Base-by-base conservation (phyloP, 2,113 vertebrate genomes). In the Cyphomyrus discorhynchus region DNA sequence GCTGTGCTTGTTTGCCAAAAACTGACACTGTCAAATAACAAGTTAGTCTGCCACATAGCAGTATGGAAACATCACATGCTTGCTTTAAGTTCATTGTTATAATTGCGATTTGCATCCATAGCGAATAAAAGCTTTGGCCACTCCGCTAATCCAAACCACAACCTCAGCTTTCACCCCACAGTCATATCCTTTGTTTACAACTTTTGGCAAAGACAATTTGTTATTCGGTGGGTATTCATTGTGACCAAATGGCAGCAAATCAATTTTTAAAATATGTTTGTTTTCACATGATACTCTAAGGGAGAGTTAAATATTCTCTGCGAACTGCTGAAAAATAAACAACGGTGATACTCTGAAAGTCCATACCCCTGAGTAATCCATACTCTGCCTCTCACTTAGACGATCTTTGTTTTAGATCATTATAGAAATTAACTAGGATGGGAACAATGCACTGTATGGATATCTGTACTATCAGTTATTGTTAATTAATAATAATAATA, bases 131-230 rank as follows among this genome's bases (percentile, higher is more conserved):
- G 45, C 13, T 27, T 47, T 50, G 47, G 42, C 83, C 21, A 7
- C 45, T 85, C 47, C 0, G 8, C 45, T 49, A 49, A 86, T 86
- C 83, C 83, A 86, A 86, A 86, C 83, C 83, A 86, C 83, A 86
- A 50, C 45, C 83, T 50, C 83, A 49, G 83, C 24, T 11, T 47
- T 86, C 83, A 86, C 83, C 83, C 35, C 83, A 86, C 21, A 86
- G 47, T 86, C 24, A 50, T 86, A 86, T 86, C 83, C 83, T 86
- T 86, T 86, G 83, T 86, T 50, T 27, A 86, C 45, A 86, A 86
- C 47, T 47, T 46, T 86, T 80, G 74, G 83, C 83, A 86, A 50
- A 49, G 45, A 50, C 83, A 86, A 86, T 24, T 47, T 47, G 83
- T 86, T 86, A 50, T 86, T 85, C 82, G 21, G 35, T 49, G 82